Evolutionary conservation across 64 coral and sea anemone species (phyloP), one percentile per base, ranked within the genome.

Genomic region (Montipora capricornis): DNA sequence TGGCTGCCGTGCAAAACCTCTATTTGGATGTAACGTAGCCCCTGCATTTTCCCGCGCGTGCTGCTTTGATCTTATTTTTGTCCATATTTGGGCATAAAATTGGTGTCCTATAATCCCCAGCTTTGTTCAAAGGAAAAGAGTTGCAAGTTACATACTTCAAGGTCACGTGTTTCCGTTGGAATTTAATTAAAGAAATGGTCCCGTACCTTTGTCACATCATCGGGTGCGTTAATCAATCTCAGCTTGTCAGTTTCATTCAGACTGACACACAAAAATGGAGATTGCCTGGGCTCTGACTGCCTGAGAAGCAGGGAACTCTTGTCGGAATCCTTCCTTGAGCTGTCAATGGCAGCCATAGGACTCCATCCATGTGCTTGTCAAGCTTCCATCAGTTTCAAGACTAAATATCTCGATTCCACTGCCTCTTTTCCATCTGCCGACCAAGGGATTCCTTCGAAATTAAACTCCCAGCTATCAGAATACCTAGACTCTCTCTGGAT

Each of bases 191-290:
- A 29, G 29, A 29, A 29, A 29, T 29, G 29, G 29, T 29, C 29
- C 29, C 29, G 29, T 84, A 84, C 81, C 81, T 47, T 84, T 44
- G 37, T 47, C 7, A 84, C 15, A 68, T 84, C 81, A 24, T 90
- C 79, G 81, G 91, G 88, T 76, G 94, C 91, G 88, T 96, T 96
- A 53, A 98, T 98, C 55, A 96, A 79, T 7, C 97, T 91, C 26
- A 98, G 26, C 59, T 96, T 98, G 91, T 96, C 91, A 9, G 91
- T 79, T 22, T 96, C 94, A 82, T 90, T 89, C 44, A 98, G 81
- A 44, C 90, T 93, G 19, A 98, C 24, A 46, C 94, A 98, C 69
- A 96, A 91, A 49, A 98, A 58, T 6, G 88, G 83, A 47, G 85
- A 76, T 44, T 84, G 81, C 29, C 80, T 66, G 4, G 94, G 94